Evolutionary conservation across 2,113 vertebrate species (phyloP).

Genomic region (Perccottus glenii): DNA sequence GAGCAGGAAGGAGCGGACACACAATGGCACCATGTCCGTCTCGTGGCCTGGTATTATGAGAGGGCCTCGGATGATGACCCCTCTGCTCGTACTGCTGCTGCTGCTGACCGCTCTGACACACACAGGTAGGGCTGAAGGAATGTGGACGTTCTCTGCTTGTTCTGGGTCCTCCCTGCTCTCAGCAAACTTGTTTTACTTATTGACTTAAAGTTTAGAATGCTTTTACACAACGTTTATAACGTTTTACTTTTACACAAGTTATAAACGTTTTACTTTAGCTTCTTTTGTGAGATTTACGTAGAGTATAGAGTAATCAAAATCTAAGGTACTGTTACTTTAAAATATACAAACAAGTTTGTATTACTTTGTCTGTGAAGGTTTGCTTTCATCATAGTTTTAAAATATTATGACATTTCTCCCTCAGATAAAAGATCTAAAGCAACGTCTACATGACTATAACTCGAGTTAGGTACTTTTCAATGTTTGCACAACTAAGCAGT

Average conservation of each 20-base stretch:
- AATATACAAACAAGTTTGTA: too few species aligned
- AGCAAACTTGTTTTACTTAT: neutral
- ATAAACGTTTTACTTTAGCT: too few species aligned
- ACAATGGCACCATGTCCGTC: slow-evolving; percentile 71
- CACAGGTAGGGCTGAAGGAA: slow-evolving; percentile 72
- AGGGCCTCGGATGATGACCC: slow-evolving; percentile 62
- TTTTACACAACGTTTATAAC: neutral
- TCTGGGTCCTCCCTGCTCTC: slow-evolving; percentile 20
- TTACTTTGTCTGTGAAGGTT: too few species aligned
- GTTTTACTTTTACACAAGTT: neutral
- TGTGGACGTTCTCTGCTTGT: neutral
- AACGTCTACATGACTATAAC: too few species aligned
- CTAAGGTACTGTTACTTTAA: too few species aligned
- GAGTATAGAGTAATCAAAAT: too few species aligned
- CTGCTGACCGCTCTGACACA: slow-evolving; percentile 34
- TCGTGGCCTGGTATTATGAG: slow-evolving; percentile 55
- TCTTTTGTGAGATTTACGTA: too few species aligned
- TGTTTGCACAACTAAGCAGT: too few species aligned
- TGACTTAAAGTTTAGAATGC: neutral
- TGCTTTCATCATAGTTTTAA: too few species aligned
- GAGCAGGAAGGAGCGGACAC: slow-evolving; percentile 47
- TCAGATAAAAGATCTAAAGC: too few species aligned
- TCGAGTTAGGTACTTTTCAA: too few species aligned
- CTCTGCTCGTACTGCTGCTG: slow-evolving; percentile 50
- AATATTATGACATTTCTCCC: too few species aligned